Percentiles rank a stretch among this genome's conserved stretches.
Evolutionary conservation across 2,888 invertebrate genomes (phyloP).

Genomic region (Agrenia bidenticulata): DNA sequence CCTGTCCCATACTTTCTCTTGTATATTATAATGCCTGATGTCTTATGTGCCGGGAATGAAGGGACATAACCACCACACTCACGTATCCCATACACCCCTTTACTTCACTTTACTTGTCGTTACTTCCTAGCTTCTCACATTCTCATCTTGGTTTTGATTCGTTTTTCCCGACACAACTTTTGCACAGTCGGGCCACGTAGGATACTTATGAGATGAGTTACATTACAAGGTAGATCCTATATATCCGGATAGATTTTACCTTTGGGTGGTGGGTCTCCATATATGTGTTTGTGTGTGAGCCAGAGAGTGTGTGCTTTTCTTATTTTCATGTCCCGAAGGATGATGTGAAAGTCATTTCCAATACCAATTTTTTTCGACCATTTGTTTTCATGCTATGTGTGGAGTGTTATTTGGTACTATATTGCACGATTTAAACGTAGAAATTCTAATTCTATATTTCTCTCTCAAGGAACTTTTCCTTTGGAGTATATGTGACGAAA

Average conservation of each 20-base stretch:
- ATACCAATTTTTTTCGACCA: too few species aligned
- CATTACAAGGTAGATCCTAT: slow-evolving; percentile 27
- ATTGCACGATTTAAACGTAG: too few species aligned
- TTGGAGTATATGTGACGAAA: too few species aligned
- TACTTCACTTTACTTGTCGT: slow-evolving; percentile 9
- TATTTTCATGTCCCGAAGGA: too few species aligned
- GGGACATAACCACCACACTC: background rate
- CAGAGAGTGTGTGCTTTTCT: too few species aligned
- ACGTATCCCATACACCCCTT: slow-evolving; percentile 4
- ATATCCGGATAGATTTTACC: background rate
- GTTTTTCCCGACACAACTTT: background rate
- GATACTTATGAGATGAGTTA: slow-evolving; percentile 46
- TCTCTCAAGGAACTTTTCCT: too few species aligned
- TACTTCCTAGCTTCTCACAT: slow-evolving; percentile 11
- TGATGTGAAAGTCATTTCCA: too few species aligned
- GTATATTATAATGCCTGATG: background rate
- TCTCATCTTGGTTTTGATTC: slow-evolving; percentile 12
- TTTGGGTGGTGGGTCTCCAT: too few species aligned
- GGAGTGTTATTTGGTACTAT: too few species aligned
- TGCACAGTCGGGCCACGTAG: slow-evolving; percentile 38
- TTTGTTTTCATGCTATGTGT: too few species aligned
- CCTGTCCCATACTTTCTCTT: background rate
- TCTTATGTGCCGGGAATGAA: background rate
- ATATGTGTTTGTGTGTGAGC: too few species aligned
- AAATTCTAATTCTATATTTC: too few species aligned